Base-by-base conservation (phyloP, 1,140 invertebrate genomes). In the Cydia strobilella region DNA sequence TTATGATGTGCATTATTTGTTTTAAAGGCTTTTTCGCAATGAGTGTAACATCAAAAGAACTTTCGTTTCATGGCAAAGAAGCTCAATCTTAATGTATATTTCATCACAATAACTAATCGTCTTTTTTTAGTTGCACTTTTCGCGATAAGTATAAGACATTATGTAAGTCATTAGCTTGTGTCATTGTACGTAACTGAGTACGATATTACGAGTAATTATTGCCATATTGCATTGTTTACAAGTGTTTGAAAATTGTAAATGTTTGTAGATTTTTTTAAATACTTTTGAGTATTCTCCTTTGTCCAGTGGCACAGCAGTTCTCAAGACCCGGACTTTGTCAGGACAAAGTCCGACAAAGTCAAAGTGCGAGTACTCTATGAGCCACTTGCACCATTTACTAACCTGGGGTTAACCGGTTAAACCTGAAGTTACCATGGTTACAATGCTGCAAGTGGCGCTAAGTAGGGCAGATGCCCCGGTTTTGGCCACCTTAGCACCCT, bases 21-120 rank as follows among this genome's bases (percentile, higher is more conserved):
- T 69, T 69, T 69, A 69, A 69, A 65, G 25, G 9, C 63, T 65
- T 65, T 48, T 35, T 65, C 27, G 63, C 63, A 65, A 69, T 66
- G 6, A n/a, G 39, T 39, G 65, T 69, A 69, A 39, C 65, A 35
- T 69, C 25, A 69, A 35, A 35, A 69, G 27, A 69, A 69, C 65
- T 69, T 69, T 69, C 65, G 31, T 7, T 35, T 35, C 54, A 59
- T 59, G 18, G 54, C n/a, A 59, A 59, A 23, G 54, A 59, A 59
- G n/a, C 65, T 39, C 9, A 18, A 69, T 18, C 65, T 18, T 35
- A 35, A 35, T 69, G 25, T 59, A 35, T 69, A 35, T 69, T 69
- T 69, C 65, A 6, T 35, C n/a, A 69, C n/a, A 35, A 35, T 69
- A 35, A 69, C 18, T 69, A 69, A 69, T 18, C 13, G 65, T 69